phyloP scores from a whole-genome alignment of 2,113 vertebrate genomes.

The Lamprologus tigripictilis region DNA sequence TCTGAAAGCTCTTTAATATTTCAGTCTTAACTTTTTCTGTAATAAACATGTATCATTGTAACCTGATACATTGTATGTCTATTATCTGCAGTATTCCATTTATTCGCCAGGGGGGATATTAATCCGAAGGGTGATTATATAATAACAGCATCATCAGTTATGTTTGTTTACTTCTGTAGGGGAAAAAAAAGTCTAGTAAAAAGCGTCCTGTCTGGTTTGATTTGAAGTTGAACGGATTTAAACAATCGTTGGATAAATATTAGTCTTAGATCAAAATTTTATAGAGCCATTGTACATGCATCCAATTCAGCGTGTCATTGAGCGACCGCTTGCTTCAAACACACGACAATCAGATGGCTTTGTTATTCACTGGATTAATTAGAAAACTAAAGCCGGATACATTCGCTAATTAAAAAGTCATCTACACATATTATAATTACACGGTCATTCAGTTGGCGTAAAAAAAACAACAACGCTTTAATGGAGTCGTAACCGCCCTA shows the following conservation, averaged over 20 bases:
- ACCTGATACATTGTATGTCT: background rate
- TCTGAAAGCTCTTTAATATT: background rate
- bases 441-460: background rate
- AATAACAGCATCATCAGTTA: background rate
- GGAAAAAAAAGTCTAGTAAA: accelerated
- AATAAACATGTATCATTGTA: background rate
- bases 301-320: background rate
- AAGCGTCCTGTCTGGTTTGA: background rate
- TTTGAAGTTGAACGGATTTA: background rate
- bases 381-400: background rate
- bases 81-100: background rate
- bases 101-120: background rate
- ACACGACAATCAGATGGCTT: background rate
- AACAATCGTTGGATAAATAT: background rate
- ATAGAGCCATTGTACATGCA: background rate
- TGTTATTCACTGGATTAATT: background rate
- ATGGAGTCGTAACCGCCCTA: background rate
- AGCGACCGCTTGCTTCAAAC: background rate
- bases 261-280: background rate
- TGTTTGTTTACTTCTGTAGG: background rate
- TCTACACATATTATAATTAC: conserved; percentile 15
- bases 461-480: background rate
- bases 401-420: conserved; percentile 45
- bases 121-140: background rate
- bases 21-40: background rate